A percentile compares a stretch with the other conserved stretches of the same genome.
phyloP scores from a whole-genome alignment of 2,797 vertebrate species.

The Acanthopagrus latus region DNA sequence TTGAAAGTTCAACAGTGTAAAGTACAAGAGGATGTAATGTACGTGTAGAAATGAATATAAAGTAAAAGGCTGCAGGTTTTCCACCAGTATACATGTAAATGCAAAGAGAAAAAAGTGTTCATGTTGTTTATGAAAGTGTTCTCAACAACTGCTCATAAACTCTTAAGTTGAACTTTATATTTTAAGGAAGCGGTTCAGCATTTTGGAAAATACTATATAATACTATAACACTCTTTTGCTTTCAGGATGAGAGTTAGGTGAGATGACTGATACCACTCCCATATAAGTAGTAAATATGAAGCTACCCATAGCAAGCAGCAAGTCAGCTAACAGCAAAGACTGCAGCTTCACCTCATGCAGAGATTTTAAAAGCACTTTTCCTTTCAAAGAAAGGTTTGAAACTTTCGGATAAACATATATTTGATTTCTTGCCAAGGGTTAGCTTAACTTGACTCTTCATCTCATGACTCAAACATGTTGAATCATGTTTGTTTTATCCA shows the following conservation, averaged over 20 bases:
- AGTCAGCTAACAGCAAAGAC: neutral
- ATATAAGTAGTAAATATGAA: neutral
- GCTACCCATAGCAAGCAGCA: neutral
- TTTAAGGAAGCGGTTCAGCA: constrained; percentile 12
- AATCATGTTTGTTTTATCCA: too few relatives aligned
- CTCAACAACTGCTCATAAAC: constrained; percentile 12
- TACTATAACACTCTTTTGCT: neutral
- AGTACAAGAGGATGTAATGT: neutral
- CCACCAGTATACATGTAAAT: neutral
- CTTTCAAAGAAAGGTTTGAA: neutral
- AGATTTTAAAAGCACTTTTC: neutral
- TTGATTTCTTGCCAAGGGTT: neutral
- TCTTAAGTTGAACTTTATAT: constrained; percentile 35
- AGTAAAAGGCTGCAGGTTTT: constrained; percentile 1
- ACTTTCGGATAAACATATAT: neutral
- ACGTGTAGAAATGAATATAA: constrained; percentile 10
- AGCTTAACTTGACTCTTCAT: neutral
- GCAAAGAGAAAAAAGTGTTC: neutral
- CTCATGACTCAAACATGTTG: too few relatives aligned
- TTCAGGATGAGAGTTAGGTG: neutral
- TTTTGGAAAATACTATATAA: neutral
- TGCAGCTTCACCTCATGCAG: too few relatives aligned
- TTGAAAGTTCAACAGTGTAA: constrained; percentile 11
- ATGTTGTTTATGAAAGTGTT: constrained; percentile 6
- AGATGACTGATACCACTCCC: neutral